A percentile compares a stretch with the other conserved stretches of the same genome.
phyloP scores from a whole-genome alignment of 2,113 vertebrate species.

The Formicarius rufipectus region DNA sequence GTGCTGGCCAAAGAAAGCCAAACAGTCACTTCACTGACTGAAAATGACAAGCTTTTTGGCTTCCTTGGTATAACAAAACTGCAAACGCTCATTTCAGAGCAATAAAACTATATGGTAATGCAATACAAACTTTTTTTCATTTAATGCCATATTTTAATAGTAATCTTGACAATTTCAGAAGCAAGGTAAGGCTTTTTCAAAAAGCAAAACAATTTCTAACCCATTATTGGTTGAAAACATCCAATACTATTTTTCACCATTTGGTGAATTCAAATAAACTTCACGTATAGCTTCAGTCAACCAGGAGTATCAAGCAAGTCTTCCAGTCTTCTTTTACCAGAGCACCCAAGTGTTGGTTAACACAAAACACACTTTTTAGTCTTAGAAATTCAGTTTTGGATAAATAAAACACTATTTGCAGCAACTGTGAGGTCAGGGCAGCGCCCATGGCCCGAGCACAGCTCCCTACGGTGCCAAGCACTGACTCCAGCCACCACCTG shows the following conservation, averaged over 20 bases:
- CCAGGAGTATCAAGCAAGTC: background rate
- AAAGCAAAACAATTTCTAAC: background rate
- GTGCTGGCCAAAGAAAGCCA: slow-evolving; percentile 3
- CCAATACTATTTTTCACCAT: background rate
- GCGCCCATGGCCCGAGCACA: background rate
- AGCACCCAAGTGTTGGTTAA: background rate
- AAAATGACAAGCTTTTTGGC: background rate
- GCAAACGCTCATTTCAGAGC: background rate
- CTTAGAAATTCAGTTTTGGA: background rate
- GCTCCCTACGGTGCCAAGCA: background rate
- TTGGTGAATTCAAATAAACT: background rate
- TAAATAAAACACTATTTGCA: background rate
- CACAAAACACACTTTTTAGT: background rate
- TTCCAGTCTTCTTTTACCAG: background rate
- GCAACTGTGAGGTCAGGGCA: fast-evolving
- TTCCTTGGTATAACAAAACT: background rate
- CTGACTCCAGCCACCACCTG: background rate
- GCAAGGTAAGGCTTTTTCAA: background rate
- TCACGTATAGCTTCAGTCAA: background rate
- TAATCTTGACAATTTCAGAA: background rate
- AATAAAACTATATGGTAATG: background rate
- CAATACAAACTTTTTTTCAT: background rate
- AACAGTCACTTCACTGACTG: background rate
- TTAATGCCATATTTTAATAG: background rate
- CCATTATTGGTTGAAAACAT: background rate